Base-by-base conservation (phyloP, 1,140 invertebrate genomes). In the Globodera rostochiensis region DNA sequence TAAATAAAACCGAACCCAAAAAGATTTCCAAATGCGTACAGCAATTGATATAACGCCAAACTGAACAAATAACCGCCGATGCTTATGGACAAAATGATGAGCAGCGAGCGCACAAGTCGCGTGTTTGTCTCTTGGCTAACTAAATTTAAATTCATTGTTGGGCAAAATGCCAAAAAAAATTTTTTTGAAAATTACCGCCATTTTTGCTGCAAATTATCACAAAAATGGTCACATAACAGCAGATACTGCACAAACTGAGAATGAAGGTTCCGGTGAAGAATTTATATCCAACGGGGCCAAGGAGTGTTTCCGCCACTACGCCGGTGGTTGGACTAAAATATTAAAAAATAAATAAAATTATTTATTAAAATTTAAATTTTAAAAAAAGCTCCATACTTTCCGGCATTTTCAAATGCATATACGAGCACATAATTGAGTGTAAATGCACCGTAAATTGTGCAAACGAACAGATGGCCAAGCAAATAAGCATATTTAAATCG, bases 91-190 rank as follows among this genome's bases (percentile, higher is more conserved):
- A 78, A 64, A 69, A 78, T 78, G n/a, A 66, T 53, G 25, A 78
- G 4, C 66, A 78, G 46, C 6, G 77, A 78, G 21, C 77, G 77
- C 11, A 78, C 15, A n/a, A 78, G 49, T 2, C 77, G 64, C 9
- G 77, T 70, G 70, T 78, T 78, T 7, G 77, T 78, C 70, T 78
- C 13, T 69, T 78, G n/a, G 46, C n/a, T 70, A 3, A 78, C 77
- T 78, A 46, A 77, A 66, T 15, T 11, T 19, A 3, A 36, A 36
- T 15, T 15, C 9, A 53, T 64, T 60, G n/a, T 6, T 71, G 36
- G 13, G 46, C 69, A 45, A 9, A 71, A 71, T 36, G 57, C 57
- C 57, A 71, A 45, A 11, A 21, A 36, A 36, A 6, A 21, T n/a
- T 69, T n/a, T 6, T 11, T 13, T 13, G 19, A 21, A 45, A 1